Evolutionary conservation across 2,888 invertebrate genomes (phyloP).

Genomic region (Zygogramma bicolorata): DNA sequence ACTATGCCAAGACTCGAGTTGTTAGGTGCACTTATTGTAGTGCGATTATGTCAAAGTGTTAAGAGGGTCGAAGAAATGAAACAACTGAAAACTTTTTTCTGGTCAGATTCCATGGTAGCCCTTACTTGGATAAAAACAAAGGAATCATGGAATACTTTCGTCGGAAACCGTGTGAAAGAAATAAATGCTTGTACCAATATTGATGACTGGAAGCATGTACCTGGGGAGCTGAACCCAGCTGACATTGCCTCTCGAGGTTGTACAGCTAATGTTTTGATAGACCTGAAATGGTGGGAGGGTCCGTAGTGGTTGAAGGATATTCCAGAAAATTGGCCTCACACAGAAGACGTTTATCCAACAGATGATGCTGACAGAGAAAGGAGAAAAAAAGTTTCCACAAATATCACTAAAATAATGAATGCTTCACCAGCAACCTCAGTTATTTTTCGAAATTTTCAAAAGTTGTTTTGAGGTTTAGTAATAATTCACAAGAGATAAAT

Average conservation of each 20-base stretch:
- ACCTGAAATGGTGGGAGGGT: constrained; percentile 27
- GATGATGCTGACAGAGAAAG: not conserved
- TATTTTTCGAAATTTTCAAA: too few relatives aligned
- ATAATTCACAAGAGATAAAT: not conserved
- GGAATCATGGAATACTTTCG: constrained; percentile 28
- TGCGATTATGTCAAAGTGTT: not conserved
- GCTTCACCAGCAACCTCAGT: too few relatives aligned
- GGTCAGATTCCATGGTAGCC: constrained; percentile 25
- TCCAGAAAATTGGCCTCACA: too few relatives aligned
- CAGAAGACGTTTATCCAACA: too few relatives aligned
- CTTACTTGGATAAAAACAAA: constrained; percentile 20
- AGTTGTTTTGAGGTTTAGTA: not conserved
- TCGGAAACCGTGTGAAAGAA: constrained; percentile 25
- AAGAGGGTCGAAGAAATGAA: not conserved
- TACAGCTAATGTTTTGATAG: not conserved
- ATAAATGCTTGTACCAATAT: constrained; percentile 24
- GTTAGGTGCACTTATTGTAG: too few relatives aligned
- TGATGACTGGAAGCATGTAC: constrained; percentile 22
- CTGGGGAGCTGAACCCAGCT: constrained; percentile 24
- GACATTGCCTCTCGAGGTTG: constrained; percentile 28
- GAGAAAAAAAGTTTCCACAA: not conserved
- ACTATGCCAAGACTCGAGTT: constrained; percentile 55
- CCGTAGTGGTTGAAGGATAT: constrained; percentile 10
- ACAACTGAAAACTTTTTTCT: constrained; percentile 18
- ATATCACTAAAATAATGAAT: not conserved